Percentiles rank a stretch among this genome's conserved stretches.
phyloP scores from a whole-genome alignment of 2,888 invertebrate species.

The Tetropium fuscum region DNA sequence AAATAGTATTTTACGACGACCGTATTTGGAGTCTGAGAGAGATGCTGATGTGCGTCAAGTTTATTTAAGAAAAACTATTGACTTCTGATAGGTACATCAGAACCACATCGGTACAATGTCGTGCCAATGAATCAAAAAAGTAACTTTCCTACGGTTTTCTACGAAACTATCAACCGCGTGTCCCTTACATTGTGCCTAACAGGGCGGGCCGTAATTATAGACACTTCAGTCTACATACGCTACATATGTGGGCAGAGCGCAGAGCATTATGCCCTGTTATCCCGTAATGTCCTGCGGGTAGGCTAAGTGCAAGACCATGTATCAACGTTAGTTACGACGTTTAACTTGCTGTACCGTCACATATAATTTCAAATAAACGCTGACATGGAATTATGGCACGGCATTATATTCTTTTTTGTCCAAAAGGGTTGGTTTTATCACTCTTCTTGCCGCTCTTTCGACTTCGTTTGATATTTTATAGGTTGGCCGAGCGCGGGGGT shows the following conservation, averaged over 20 bases:
- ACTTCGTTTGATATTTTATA: background rate
- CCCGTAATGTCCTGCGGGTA: slow-evolving; percentile 50
- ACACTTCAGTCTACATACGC: slow-evolving; percentile 43
- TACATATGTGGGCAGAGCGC: slow-evolving; percentile 37
- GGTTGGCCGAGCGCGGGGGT: background rate
- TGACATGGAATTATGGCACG: slow-evolving; percentile 39
- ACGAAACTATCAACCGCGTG: too few species aligned
- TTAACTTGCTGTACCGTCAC: slow-evolving; percentile 51
- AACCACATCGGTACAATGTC: too few species aligned
- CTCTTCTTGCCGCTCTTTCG: background rate
- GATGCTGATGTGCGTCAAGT: too few species aligned
- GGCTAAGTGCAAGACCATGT: slow-evolving; percentile 57
- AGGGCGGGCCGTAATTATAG: slow-evolving; percentile 1
- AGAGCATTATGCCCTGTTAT: slow-evolving; percentile 40
- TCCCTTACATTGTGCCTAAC: background rate
- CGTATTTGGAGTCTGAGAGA: too few species aligned
- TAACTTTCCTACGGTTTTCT: too few species aligned
- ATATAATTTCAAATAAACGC: slow-evolving; percentile 52
- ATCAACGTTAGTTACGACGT: slow-evolving; percentile 57
- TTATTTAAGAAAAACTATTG: too few species aligned
- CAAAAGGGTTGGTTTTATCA: slow-evolving; percentile 13
- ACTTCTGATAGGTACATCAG: too few species aligned
- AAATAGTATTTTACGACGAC: too few species aligned
- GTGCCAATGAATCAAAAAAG: too few species aligned
- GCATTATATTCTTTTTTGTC: slow-evolving; percentile 21